These are phyloP conservation scores for Burhinus bistriatus DNA, from an alignment of 2,113 vertebrate species.

Conservation along the genomic window DNA sequence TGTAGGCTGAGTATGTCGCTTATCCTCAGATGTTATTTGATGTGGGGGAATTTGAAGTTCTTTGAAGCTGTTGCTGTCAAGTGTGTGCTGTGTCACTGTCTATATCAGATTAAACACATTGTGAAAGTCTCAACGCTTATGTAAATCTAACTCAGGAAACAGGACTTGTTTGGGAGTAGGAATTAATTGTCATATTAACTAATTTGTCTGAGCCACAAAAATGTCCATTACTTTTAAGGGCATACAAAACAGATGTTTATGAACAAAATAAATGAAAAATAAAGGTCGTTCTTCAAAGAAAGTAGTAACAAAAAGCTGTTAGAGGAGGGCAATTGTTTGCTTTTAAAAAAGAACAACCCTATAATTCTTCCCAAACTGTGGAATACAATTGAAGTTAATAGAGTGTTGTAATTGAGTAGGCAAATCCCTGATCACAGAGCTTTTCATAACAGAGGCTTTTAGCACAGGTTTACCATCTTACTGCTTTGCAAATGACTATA, in stretches of 20 bases:
- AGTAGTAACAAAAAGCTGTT: neutral
- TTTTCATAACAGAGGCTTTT: neutral
- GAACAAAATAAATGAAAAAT: neutral
- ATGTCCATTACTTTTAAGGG: constrained; percentile 3
- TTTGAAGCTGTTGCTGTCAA: constrained; percentile 62
- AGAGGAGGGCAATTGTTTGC: neutral
- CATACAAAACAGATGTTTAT: neutral
- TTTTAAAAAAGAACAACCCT: neutral
- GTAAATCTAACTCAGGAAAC: neutral
- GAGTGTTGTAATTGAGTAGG: neutral
- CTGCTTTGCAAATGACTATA: neutral
- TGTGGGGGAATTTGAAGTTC: constrained; percentile 36
- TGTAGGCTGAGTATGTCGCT: constrained; percentile 1
- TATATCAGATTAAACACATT: neutral
- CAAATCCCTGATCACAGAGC: neutral
- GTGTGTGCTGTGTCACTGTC: constrained; percentile 10
- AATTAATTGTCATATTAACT: neutral
- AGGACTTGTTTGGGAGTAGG: neutral
- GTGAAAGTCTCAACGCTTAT: neutral
- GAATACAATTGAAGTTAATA: neutral
- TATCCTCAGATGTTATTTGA: constrained; percentile 56
- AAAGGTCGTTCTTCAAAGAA: neutral
- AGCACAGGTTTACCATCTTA: neutral
- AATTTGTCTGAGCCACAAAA: neutral
- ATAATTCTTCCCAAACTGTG: neutral